Base-by-base conservation (phyloP, 1,140 invertebrate genomes). In the Platyscapa corneri region DNA sequence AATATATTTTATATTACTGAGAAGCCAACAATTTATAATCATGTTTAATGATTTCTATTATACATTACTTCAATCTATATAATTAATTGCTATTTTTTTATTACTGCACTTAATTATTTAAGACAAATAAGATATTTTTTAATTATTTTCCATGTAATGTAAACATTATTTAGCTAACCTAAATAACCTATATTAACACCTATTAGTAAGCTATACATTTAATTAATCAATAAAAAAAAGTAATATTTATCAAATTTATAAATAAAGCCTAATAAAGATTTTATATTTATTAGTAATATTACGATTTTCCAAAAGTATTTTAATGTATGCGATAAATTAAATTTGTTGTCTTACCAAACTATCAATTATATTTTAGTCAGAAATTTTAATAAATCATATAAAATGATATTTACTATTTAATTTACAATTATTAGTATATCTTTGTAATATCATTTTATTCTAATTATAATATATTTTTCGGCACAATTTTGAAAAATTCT, bases 401-500 rank as follows among this genome's bases (percentile, higher is more conserved):
- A 42, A 74, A 74, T 8, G 23, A 74, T 42, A 74, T 42, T 42
- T 14, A 42, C 37, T 74, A 42, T 12, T 70, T 74, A 74, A 74
- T n/a, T 74, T 74, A 74, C 20, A 42, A 74, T 42, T 72, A 39
- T 42, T n/a, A 37, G 7, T n/a, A 74, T 39, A 74, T 74, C 10
- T 42, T 74, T 42, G 39, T 39, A 72, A 42, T n/a, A 74, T 74
- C 23, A 42, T 74, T 74, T 74, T 42, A 74, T 42, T 74, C 70
- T 37, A 74, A 42, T 42, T 42, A 42, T 37, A 74, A 74, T 74
- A 67, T 67, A 74, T 74, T 27, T 78, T 64, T 78, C 5, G 39
- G n/a, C 32, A 60, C 53, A 78, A 67, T 80, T 80, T 67, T 76
- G 75, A 76, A 49, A 53, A 49, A 32, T 76, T 76, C 46, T 76